Base-by-base conservation (phyloP, 2,888 invertebrate genomes). In the Luperina nickerlii region DNA sequence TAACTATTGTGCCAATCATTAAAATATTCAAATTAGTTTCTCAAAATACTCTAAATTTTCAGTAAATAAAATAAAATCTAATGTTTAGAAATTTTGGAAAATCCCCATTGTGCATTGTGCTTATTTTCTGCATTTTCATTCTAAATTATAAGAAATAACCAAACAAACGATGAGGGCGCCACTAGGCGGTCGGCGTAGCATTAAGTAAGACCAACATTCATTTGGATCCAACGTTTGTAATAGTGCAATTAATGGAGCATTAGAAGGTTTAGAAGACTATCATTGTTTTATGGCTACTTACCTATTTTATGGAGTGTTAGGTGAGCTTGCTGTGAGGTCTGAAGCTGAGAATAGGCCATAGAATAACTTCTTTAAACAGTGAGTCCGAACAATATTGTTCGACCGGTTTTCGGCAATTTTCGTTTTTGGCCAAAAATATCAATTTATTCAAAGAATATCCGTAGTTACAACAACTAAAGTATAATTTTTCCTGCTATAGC, bases 241-340 rank as follows among this genome's bases (percentile, higher is more conserved):
- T 77, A 63, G 51, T 54, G 78, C 27, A 74, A 60, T 81, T 63
- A 48, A 68, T 57, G 27, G 48, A 7, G 27, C 27, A 63, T 65
- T 68, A 38, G 9, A 60, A 60, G n/a, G 54, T 69, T 71, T 48
- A 76, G 42, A 45, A 70, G 48, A 24, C 63, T 82, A 76, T 82
- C 57, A 27, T 24, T 57, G 65, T 54, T 27, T 82, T 71, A 82
- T 71, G 45, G 62, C 48, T 60, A 60, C 68, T 76, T 65, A 60
- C 9, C 15, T 24, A 0, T n/a, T 82, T 82, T 76, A 82, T 76
- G 57, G 42, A 54, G 76, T 82, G 76, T 72, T 71, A 72, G 67
- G 27, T 57, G 11, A 63, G 27, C 71, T 60, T 45, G 63, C 27
- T 82, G 72, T 76, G 82, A 65, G 71, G 76, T 72, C 76, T 45